These are phyloP conservation scores for Sussaba pulchella DNA, from an alignment of 2,888 invertebrate species.

Conservation along the genomic window DNA sequence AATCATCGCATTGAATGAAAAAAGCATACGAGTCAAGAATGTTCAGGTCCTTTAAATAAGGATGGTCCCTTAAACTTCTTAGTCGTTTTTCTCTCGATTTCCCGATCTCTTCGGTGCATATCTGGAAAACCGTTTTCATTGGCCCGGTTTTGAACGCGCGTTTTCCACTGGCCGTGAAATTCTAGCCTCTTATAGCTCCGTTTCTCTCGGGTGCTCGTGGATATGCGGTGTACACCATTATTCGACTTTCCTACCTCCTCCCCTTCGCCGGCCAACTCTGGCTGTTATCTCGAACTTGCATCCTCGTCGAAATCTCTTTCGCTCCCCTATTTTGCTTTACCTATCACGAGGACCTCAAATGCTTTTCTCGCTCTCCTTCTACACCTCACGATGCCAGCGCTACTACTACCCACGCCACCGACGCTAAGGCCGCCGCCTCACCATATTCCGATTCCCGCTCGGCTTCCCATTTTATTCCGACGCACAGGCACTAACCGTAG, in stretches of 20 bases:
- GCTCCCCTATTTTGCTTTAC: constrained; percentile 63
- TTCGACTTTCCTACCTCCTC: constrained; percentile 64
- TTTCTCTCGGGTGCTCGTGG: constrained; percentile 72
- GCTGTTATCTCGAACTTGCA: constrained; percentile 66
- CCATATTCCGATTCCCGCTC: constrained; percentile 57
- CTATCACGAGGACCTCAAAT: constrained; percentile 45
- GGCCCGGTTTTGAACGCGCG: constrained; percentile 51
- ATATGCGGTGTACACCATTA: constrained; percentile 79
- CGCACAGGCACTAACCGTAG: constrained; percentile 62
- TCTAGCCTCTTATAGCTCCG: constrained; percentile 43
- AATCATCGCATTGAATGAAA: too few relatives aligned
- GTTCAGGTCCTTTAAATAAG: too few relatives aligned
- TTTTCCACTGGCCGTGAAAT: constrained; percentile 3
- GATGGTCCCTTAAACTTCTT: constrained; percentile 35
- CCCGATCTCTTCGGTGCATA: constrained; percentile 52
- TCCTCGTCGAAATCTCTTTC: constrained; percentile 58
- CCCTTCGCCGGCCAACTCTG: constrained; percentile 30
- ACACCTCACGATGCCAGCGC: constrained; percentile 48
- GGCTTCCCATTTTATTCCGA: constrained; percentile 50
- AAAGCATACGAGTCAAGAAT: too few relatives aligned
- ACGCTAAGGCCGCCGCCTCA: constrained; percentile 46
- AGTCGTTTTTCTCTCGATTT: constrained; percentile 55
- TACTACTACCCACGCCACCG: too few relatives aligned
- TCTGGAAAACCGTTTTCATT: constrained; percentile 68
- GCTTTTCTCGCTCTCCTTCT: constrained; percentile 57